phyloP scores from a whole-genome alignment of 2,797 vertebrate species.

The Pygocentrus nattereri region DNA sequence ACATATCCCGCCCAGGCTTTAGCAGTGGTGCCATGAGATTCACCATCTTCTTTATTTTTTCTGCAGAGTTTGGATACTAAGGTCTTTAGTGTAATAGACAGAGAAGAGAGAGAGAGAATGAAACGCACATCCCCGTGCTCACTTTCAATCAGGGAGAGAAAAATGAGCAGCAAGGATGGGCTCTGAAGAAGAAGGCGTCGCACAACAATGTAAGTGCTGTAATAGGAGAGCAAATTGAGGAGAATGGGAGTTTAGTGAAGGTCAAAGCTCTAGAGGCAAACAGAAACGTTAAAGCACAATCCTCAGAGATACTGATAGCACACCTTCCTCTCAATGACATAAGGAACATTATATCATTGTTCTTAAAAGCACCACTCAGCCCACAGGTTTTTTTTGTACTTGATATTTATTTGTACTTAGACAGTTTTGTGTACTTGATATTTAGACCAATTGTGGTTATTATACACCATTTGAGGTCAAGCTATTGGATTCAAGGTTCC shows the following conservation, averaged over 20 bases:
- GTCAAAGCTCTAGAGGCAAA: slow-evolving; percentile 56
- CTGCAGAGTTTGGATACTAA: neutral
- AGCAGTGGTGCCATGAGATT: neutral
- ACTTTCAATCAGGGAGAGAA: slow-evolving; percentile 50
- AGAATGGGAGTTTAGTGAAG: slow-evolving; percentile 61
- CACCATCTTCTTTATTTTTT: neutral
- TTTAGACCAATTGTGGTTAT: slow-evolving; percentile 53
- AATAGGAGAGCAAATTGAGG: slow-evolving; percentile 59
- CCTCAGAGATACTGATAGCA: slow-evolving; percentile 43
- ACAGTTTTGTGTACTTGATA: slow-evolving; percentile 61
- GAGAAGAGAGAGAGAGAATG: slow-evolving; percentile 39
- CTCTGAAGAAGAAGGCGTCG: slow-evolving; percentile 53
- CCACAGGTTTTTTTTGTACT: neutral
- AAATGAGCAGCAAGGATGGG: slow-evolving; percentile 51
- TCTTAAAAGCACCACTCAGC: slow-evolving; percentile 53
- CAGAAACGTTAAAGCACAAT: slow-evolving; percentile 49
- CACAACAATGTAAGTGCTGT: slow-evolving; percentile 56
- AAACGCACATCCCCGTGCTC: slow-evolving; percentile 42
- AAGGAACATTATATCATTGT: slow-evolving; percentile 44
- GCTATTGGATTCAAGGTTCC: slow-evolving; percentile 74
- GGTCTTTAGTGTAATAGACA: slow-evolving; percentile 27
- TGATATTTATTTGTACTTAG: slow-evolving; percentile 18
- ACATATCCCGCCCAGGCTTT: neutral
- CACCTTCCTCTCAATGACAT: slow-evolving; percentile 44
- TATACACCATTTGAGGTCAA: slow-evolving; percentile 70